Evolutionary conservation across 2,113 vertebrate genomes (phyloP).

Genomic region (Amazona guildingii): DNA sequence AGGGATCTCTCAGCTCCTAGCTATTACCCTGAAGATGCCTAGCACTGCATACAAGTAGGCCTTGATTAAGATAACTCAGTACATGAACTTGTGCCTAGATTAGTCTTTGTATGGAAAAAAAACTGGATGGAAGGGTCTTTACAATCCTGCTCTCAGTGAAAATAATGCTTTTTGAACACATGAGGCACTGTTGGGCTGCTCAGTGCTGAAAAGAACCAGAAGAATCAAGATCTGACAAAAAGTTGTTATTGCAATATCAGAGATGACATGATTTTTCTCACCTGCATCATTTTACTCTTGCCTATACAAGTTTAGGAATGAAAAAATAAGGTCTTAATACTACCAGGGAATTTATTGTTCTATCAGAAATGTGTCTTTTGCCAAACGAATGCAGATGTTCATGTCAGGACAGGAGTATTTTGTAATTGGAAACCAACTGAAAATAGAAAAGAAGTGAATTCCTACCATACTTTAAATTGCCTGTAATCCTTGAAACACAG

Average conservation of each 20-base stretch:
- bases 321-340: not conserved
- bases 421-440: conserved; percentile 33
- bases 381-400: conserved; percentile 20
- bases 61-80: not conserved
- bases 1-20: not conserved
- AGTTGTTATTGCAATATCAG: not conserved
- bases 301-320: not conserved
- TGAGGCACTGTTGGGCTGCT: not conserved
- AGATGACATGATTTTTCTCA: not conserved
- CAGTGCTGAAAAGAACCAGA: not conserved
- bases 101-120: not conserved
- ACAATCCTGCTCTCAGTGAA: not conserved
- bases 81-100: not conserved
- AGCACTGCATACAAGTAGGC: not conserved
- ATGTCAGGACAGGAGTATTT: conserved; percentile 20
- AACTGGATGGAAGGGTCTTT: not conserved
- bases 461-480: not conserved
- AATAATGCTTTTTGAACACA: not conserved
- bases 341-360: not conserved
- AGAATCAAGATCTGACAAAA: not conserved
- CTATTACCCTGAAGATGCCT: not conserved
- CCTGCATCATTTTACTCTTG: not conserved
- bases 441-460: not conserved
- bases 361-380: not conserved
- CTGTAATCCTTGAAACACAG: conserved; percentile 12